Base-by-base conservation (phyloP, 2,113 vertebrate genomes). In the Toxostoma redivivum region DNA sequence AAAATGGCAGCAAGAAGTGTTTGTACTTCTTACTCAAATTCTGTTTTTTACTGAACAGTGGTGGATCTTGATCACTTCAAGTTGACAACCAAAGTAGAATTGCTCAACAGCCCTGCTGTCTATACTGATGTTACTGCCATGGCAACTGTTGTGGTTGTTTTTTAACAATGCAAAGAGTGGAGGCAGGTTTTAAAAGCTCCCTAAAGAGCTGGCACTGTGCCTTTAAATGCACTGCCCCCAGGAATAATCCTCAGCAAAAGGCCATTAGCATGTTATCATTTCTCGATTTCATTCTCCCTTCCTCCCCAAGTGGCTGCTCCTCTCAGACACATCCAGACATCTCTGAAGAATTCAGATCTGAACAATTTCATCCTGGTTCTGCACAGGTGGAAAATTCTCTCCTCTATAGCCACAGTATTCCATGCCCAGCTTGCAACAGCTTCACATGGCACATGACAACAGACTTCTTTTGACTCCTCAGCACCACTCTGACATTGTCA, bases 81-180 rank as follows among this genome's bases (percentile, higher is more conserved):
- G 54, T 0, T 57, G 72, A 23, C 38, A 65, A 31, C 7, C 1
- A 5, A 12, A 51, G 62, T 1, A 23, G 31, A 88, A 57, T 50
- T 24, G 62, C 50, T 57, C 72, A 86, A 48, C 25, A 51, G 66
- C 53, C 44, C 42, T 47, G 8, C 42, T n/a, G 24, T 38, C 33
- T 24, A 0, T 14, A 28, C 2, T 6, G 53, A 45, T 17, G 37
- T 38, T 35, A 74, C 1, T 56, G 33, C 70, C 27, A 12, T 1
- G 14, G 53, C 42, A 64, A 53, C 50, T 35, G 33, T 18, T 0
- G 0, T 24, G 53, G 2, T n/a, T 60, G 42, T 1, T 40, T 86
- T 76, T 56, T 9, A 51, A 57, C 0, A 4, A 21, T 3, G 11
- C 42, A 19, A 66, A 30, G 22, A 33, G 8, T 0, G 6, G 38